Conservation (phyloP, 2,113 vertebrate species). For the Anguilla rostrata region DNA sequence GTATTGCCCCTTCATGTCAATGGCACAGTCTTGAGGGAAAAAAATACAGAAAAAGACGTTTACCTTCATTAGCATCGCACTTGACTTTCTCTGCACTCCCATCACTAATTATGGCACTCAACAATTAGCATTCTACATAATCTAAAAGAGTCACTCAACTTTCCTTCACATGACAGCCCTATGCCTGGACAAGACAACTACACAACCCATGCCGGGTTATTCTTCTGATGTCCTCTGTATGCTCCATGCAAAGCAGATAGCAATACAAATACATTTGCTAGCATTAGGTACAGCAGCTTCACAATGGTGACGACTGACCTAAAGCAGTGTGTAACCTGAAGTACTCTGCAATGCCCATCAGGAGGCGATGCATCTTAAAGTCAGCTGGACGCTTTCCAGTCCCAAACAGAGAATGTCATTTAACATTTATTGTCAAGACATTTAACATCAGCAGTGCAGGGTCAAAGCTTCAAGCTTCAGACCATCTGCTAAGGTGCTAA, state of each 20-base stretch:
- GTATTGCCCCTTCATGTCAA: not conserved
- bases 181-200: not conserved
- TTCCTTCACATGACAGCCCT: not conserved
- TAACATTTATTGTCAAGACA: not conserved
- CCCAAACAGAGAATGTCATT: not conserved
- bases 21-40: not conserved
- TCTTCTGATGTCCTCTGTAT: not conserved
- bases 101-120: no score
- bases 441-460: not conserved
- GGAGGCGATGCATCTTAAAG: not conserved
- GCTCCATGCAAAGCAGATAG: not conserved
- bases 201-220: not conserved
- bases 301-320: not conserved
- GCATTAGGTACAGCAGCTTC: not conserved
- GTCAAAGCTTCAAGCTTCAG: not conserved
- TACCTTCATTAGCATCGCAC: no score
- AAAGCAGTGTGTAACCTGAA: not conserved
- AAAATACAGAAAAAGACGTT: no score
- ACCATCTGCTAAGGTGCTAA: not conserved
- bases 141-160: not conserved
- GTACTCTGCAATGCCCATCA: not conserved
- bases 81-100: no score
- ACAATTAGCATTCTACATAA: no score
- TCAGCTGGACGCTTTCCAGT: not conserved
- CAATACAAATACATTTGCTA: not conserved